phyloP scores from a whole-genome alignment of 2,797 vertebrate species.

The Gephyroberyx darwinii region DNA sequence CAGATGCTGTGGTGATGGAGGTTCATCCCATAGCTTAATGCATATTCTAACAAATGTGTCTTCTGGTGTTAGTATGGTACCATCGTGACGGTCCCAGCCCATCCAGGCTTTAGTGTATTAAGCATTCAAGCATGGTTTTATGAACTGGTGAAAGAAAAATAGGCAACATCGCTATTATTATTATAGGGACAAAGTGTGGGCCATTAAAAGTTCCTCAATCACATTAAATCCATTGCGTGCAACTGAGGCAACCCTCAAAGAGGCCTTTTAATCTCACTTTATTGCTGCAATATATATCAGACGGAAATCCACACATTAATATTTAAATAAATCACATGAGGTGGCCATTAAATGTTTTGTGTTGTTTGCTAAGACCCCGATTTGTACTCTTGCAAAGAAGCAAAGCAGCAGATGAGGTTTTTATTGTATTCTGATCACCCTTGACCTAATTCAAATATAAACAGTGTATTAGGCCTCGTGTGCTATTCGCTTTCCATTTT shows the following conservation, averaged over 20 bases:
- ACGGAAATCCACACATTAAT: conserved; percentile 69
- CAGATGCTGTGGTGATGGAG: neutral
- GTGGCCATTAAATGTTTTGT: conserved; percentile 60
- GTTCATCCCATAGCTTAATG: conserved; percentile 5
- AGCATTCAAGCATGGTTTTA: conserved; percentile 56
- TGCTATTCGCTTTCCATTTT: conserved; percentile 37
- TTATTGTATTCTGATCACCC: conserved; percentile 31
- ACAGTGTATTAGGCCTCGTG: conserved; percentile 17
- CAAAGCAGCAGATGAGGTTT: conserved; percentile 24
- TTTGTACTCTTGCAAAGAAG: neutral
- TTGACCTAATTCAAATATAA: conserved; percentile 31
- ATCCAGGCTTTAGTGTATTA: conserved; percentile 32
- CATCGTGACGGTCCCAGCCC: conserved; percentile 1
- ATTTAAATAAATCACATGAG: conserved; percentile 69
- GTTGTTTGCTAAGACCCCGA: conserved; percentile 37
- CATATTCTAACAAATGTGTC: neutral
- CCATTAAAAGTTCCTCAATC: conserved; percentile 69
- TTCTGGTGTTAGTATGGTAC: conserved; percentile 4
- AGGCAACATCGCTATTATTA: conserved; percentile 46
- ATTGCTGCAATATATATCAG: conserved; percentile 65
- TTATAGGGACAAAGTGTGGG: conserved; percentile 56
- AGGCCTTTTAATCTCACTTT: conserved; percentile 71
- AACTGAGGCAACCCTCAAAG: conserved; percentile 60
- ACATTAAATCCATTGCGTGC: conserved; percentile 62
- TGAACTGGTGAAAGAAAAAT: conserved; percentile 52